Evolutionary conservation across 2,797 vertebrate species (phyloP).

Genomic region (Cuniculus paca): DNA sequence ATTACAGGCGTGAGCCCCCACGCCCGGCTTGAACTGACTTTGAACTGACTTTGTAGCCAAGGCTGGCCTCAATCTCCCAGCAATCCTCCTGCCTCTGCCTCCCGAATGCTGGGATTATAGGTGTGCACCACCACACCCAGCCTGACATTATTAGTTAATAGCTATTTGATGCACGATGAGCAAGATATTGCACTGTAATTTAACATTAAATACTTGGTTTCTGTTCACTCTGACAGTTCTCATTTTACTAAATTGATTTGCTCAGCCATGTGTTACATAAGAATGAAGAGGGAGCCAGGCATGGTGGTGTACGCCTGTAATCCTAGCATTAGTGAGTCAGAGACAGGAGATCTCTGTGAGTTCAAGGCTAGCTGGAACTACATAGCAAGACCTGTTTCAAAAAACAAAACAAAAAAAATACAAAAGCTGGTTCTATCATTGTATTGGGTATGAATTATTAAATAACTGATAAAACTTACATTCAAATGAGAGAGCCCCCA

Average conservation of each 20-base stretch:
- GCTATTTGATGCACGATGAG: slow-evolving; percentile 21
- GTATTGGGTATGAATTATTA: neutral
- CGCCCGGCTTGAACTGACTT: too few relatives aligned
- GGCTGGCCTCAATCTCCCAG: too few relatives aligned
- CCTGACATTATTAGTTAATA: neutral
- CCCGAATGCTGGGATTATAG: too few relatives aligned
- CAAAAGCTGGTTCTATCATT: neutral
- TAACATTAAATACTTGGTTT: slow-evolving; percentile 5
- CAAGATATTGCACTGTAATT: neutral
- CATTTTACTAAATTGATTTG: neutral
- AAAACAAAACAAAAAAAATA: neutral
- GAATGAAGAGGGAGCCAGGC: neutral
- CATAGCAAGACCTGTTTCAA: neutral
- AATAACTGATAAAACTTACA: neutral
- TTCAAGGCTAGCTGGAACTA: neutral
- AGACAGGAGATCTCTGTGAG: neutral
- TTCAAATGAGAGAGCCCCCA: neutral
- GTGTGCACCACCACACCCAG: too few relatives aligned
- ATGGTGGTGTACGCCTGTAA: neutral
- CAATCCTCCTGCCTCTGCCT: too few relatives aligned
- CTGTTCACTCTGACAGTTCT: slow-evolving; percentile 21
- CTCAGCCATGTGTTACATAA: slow-evolving; percentile 57
- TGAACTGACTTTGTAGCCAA: too few relatives aligned
- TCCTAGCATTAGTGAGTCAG: neutral
- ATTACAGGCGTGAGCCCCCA: too few relatives aligned